These are phyloP conservation scores for Agonopterix subpropinquella DNA, from an alignment of 2,888 invertebrate species.

Conservation along the genomic window DNA sequence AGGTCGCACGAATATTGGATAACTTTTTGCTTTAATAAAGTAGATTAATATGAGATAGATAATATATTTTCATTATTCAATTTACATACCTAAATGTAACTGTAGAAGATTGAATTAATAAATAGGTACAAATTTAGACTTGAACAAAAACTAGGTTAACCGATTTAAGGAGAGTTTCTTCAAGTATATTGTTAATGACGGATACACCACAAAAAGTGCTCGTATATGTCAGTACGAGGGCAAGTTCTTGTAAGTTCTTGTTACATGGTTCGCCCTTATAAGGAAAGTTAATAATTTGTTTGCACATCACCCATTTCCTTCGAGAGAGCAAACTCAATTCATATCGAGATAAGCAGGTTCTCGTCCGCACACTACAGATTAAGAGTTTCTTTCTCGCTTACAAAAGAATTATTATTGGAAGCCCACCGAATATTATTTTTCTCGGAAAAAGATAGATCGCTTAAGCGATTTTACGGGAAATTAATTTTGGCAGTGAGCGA, in stretches of 20 bases:
- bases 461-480: conserved; percentile 68
- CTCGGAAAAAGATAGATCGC: conserved; percentile 67
- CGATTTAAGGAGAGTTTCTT: conserved; percentile 33
- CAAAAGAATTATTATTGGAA: conserved; percentile 51
- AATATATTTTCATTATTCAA: too few species aligned
- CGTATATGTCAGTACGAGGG: conserved; percentile 34
- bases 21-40: too few species aligned
- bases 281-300: conserved; percentile 62
- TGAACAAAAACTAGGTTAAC: conserved; percentile 39
- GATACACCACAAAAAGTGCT: conserved; percentile 32
- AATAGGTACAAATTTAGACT: conserved; percentile 15
- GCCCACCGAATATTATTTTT: conserved; percentile 57
- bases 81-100: too few species aligned
- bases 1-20: too few species aligned
- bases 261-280: conserved; percentile 44
- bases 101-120: too few species aligned
- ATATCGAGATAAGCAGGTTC: conserved; percentile 50
- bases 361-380: conserved; percentile 44
- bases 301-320: conserved; percentile 45
- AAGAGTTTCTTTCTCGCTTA: conserved; percentile 39
- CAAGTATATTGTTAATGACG: conserved; percentile 45
- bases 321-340: conserved; percentile 41
- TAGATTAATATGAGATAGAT: too few species aligned
- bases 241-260: conserved; percentile 41
- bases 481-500: conserved; percentile 70